These are phyloP conservation scores for Hermatobates lingyangjiaoensis DNA, from an alignment of 1,140 invertebrate species.

Conservation along the genomic window DNA sequence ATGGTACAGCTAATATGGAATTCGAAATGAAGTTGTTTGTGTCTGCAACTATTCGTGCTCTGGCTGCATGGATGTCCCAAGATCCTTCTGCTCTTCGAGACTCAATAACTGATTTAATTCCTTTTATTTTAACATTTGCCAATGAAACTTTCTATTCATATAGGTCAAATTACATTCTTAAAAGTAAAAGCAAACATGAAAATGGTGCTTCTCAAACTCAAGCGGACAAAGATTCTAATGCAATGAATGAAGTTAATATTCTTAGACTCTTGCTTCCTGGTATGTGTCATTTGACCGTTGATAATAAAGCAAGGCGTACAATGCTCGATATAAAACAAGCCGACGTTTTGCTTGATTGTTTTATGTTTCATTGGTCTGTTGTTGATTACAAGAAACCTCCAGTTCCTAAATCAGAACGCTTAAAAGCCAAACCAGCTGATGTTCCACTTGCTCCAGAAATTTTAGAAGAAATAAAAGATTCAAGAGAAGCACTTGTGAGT, in stretches of 20 bases:
- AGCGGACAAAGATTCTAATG: slow-evolving; percentile 33
- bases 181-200: slow-evolving; percentile 18
- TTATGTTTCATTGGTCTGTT: slow-evolving; percentile 69
- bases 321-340: slow-evolving; percentile 60
- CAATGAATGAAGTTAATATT: slow-evolving; percentile 45
- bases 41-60: slow-evolving; percentile 59
- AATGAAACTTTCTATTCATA: slow-evolving; percentile 64
- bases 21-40: slow-evolving; percentile 53
- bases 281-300: slow-evolving; percentile 73
- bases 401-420: slow-evolving; percentile 51
- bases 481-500: slow-evolving; percentile 60
- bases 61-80: slow-evolving; percentile 75
- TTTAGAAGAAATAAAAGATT: slow-evolving; percentile 62
- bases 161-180: slow-evolving; percentile 25
- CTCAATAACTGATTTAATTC: slow-evolving; percentile 57
- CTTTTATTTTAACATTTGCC: slow-evolving; percentile 53
- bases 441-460: slow-evolving; percentile 50
- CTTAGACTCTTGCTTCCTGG: slow-evolving; percentile 66
- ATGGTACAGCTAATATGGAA: slow-evolving; percentile 40
- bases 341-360: slow-evolving; percentile 54
- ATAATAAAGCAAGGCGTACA: slow-evolving; percentile 66
- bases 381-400: slow-evolving; percentile 67
- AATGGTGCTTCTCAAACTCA: slow-evolving; percentile 31
- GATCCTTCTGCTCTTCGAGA: slow-evolving; percentile 75
- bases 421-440: slow-evolving; percentile 49